A percentile compares a stretch with the other conserved stretches of the same genome.
phyloP scores from a whole-genome alignment of 2,113 vertebrate genomes.

The Ascaphus truei region DNA sequence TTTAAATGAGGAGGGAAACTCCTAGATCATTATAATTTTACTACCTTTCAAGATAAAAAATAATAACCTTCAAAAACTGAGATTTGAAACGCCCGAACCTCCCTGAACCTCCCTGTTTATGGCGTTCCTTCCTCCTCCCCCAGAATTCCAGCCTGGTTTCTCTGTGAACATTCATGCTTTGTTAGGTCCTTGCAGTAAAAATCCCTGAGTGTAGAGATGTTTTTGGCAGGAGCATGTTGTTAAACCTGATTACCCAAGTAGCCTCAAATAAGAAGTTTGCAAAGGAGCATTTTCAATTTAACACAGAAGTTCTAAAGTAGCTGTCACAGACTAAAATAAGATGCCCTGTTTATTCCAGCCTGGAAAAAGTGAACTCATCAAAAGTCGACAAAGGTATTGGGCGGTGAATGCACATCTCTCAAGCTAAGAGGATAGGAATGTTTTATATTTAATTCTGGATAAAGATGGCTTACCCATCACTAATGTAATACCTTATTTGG shows the following conservation, averaged over 20 bases:
- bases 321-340: neutral
- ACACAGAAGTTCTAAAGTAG: neutral
- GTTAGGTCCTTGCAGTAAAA: neutral
- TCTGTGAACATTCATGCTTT: neutral
- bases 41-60: neutral
- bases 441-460: neutral
- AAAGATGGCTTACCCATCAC: neutral
- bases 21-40: no score
- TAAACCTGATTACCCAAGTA: slow-evolving; percentile 7
- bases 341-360: neutral
- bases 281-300: neutral
- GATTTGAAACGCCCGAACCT: no score
- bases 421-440: neutral
- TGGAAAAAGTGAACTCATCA: neutral
- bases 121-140: neutral
- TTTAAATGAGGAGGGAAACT: no score
- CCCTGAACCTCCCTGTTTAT: neutral
- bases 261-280: neutral
- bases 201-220: neutral
- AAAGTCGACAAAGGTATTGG: neutral
- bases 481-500: slow-evolving; percentile 12
- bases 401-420: neutral
- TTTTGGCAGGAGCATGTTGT: neutral
- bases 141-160: slow-evolving; percentile 11
- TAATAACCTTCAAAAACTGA: neutral